Percentiles rank a stretch among this genome's conserved stretches.
These are phyloP conservation scores for Morinoia aosen DNA, from an alignment of 2,888 invertebrate genomes.

Conservation along the genomic window DNA sequence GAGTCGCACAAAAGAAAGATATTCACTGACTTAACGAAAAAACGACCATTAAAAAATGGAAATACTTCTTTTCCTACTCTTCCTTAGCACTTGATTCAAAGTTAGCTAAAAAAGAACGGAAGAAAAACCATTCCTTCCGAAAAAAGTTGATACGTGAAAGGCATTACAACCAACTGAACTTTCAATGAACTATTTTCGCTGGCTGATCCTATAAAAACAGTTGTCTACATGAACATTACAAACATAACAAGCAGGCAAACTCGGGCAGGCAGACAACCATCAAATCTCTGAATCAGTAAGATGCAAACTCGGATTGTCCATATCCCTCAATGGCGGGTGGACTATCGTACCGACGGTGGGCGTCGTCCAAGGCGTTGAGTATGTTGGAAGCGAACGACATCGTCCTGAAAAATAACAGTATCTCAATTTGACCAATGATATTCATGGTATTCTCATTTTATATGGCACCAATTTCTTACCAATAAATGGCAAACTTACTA, in stretches of 20 bases:
- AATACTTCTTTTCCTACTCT: background rate
- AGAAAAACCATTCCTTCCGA: too few species aligned
- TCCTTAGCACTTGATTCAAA: background rate
- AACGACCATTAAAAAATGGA: background rate
- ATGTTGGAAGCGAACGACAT: slow-evolving; percentile 22
- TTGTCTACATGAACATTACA: background rate
- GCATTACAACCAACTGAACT: too few species aligned
- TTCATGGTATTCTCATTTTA: too few species aligned
- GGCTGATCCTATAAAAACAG: background rate
- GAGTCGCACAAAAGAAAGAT: background rate
- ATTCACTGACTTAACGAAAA: background rate
- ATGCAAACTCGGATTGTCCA: background rate
- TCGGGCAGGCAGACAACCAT: background rate
- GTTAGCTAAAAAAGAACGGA: too few species aligned
- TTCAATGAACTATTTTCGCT: too few species aligned
- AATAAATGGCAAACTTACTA: too few species aligned
- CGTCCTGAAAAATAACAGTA: background rate
- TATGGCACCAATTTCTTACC: too few species aligned
- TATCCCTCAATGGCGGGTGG: background rate
- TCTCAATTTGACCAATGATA: background rate
- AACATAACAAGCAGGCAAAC: background rate
- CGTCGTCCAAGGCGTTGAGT: background rate
- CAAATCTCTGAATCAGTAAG: background rate
- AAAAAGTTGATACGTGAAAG: too few species aligned
- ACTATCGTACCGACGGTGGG: background rate